Evolutionary conservation across 2,113 vertebrate species (phyloP).

Genomic region (Mustela nigripes): DNA sequence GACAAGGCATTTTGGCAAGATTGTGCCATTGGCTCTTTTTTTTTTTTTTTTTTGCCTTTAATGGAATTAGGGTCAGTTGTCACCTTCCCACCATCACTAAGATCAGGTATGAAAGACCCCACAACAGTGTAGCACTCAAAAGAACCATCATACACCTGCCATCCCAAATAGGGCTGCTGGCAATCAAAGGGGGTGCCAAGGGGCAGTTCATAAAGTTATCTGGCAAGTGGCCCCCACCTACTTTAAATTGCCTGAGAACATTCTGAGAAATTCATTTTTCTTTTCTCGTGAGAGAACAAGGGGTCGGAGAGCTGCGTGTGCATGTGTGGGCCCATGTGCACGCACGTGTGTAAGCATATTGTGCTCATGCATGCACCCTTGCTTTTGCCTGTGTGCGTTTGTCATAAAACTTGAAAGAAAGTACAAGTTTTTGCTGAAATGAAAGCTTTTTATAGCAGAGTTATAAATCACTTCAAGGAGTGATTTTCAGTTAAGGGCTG

Average conservation of each 20-base stretch:
- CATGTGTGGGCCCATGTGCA: no score
- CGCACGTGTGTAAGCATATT: neutral
- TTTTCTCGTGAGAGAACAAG: neutral
- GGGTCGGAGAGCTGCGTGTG: neutral
- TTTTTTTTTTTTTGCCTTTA: neutral
- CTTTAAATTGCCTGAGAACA: neutral
- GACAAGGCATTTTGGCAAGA: neutral
- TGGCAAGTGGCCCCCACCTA: neutral
- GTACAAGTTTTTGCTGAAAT: slow-evolving; percentile 79
- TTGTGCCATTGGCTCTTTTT: neutral
- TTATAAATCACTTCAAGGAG: slow-evolving; percentile 82
- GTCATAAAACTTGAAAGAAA: slow-evolving; percentile 84
- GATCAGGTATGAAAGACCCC: neutral
- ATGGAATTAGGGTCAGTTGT: neutral
- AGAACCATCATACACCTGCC: neutral
- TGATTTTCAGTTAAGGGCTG: slow-evolving; percentile 75
- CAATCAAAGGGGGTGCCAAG: neutral
- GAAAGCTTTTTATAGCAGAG: slow-evolving; percentile 80
- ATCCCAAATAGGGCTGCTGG: neutral
- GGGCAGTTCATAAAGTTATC: neutral
- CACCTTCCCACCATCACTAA: neutral
- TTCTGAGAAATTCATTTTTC: neutral
- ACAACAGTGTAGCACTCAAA: neutral
- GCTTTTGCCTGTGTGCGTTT: slow-evolving; percentile 66
- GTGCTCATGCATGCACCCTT: neutral